Evolutionary conservation across 2,888 invertebrate species (phyloP).

Genomic region (Dynastes hyllus): DNA sequence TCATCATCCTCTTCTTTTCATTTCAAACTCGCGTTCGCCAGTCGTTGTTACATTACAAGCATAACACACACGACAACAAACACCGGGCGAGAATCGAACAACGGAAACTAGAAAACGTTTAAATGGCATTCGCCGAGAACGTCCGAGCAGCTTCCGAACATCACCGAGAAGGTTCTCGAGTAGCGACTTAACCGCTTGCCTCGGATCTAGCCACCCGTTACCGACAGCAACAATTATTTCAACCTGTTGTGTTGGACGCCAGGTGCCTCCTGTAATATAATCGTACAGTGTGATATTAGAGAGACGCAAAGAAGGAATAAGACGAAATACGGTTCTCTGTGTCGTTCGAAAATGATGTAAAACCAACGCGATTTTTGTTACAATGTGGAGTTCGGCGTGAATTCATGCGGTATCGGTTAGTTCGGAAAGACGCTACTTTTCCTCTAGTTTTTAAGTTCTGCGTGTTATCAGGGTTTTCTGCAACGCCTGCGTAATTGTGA

Average conservation of each 20-base stretch:
- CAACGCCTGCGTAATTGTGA: conserved; percentile 14
- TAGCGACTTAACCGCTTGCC: conserved; percentile 33
- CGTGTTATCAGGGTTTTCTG: conserved; percentile 4
- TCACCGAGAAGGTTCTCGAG: conserved; percentile 13
- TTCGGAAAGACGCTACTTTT: background rate
- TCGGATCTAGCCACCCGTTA: conserved; percentile 46
- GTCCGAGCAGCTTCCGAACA: background rate
- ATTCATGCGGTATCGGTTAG: background rate
- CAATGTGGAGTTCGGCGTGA: background rate
- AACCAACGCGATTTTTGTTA: background rate
- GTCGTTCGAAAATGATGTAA: conserved; percentile 27
- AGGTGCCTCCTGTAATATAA: conserved; percentile 39
- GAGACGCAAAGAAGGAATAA: conserved; percentile 13
- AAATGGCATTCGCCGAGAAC: conserved; percentile 43
- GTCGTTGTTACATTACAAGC: background rate
- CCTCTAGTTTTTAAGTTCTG: conserved; percentile 20
- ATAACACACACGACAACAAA: conserved; percentile 13
- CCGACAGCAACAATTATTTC: conserved; percentile 43
- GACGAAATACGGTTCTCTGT: conserved; percentile 6
- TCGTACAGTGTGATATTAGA: conserved; percentile 24
- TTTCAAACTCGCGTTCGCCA: background rate
- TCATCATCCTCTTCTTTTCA: background rate
- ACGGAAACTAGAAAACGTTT: conserved; percentile 44
- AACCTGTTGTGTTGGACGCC: conserved; percentile 45
- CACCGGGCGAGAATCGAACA: conserved; percentile 12